Evolutionary conservation across 2,113 vertebrate species (phyloP).

Genomic region (Monopterus albus): DNA sequence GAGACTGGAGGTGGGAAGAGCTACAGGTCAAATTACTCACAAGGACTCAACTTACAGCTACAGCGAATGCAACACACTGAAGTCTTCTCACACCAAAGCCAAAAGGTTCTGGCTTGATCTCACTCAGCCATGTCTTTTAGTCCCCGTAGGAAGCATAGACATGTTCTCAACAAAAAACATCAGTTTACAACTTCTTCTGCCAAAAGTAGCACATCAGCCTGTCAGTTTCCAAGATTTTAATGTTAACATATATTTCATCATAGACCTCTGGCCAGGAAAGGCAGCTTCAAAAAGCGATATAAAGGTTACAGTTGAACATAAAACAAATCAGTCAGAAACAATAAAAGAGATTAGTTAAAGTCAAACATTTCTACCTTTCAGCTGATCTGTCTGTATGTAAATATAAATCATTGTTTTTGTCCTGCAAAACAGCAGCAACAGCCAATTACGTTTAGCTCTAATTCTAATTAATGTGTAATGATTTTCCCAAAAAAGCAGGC

Average conservation of each 20-base stretch:
- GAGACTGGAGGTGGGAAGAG: background rate
- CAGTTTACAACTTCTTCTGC: background rate
- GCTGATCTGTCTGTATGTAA: background rate
- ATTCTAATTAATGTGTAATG: background rate
- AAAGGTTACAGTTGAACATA: background rate
- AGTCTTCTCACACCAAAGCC: background rate
- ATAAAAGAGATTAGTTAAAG: background rate
- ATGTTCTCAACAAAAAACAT: background rate
- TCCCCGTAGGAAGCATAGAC: background rate
- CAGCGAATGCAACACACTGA: background rate
- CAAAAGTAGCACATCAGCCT: background rate
- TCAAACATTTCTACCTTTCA: background rate
- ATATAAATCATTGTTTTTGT: background rate
- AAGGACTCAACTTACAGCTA: background rate
- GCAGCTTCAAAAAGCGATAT: no score
- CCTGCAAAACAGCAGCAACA: background rate
- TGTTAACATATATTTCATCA: no score
- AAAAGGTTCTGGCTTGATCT: background rate
- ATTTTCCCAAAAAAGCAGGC: background rate
- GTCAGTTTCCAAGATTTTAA: no score
- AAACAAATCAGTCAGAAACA: background rate
- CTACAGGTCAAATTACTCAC: background rate
- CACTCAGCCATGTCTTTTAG: background rate
- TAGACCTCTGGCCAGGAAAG: background rate
- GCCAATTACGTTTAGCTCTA: conserved; percentile 6